phyloP scores from a whole-genome alignment of 2,888 invertebrate species.

The Eilema sororculum region DNA sequence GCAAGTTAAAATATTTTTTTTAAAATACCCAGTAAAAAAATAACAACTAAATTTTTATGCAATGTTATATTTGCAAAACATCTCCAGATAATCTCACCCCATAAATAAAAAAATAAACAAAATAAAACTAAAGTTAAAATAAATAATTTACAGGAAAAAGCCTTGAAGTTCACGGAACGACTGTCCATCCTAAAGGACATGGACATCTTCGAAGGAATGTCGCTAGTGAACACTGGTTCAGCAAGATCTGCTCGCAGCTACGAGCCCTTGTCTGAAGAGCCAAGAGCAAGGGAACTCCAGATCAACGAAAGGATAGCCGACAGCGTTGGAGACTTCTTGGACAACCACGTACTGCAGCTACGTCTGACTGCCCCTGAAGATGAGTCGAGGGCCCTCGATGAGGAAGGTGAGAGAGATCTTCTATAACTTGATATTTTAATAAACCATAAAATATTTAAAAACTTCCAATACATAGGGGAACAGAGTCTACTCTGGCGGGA shows the following conservation, averaged over 20 bases:
- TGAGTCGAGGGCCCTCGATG: conserved; percentile 77
- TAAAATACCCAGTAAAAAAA: background rate
- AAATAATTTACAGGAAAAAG: conserved; percentile 84
- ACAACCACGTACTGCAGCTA: conserved; percentile 81
- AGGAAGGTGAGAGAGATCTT: conserved; percentile 71
- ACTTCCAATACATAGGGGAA: no score
- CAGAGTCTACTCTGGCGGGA: no score
- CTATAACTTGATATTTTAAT: background rate
- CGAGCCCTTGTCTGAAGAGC: conserved; percentile 78
- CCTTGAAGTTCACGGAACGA: conserved; percentile 87
- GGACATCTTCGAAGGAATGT: conserved; percentile 84
- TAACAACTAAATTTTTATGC: background rate
- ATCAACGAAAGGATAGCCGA: conserved; percentile 79
- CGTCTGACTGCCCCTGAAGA: conserved; percentile 72
- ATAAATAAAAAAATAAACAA: background rate
- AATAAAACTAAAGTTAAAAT: background rate
- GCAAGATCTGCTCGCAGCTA: conserved; percentile 81
- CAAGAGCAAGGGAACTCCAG: conserved; percentile 77
- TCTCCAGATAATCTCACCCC: background rate
- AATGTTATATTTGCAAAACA: no score
- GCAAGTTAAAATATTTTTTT: background rate
- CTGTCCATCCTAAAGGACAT: conserved; percentile 86
- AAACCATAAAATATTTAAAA: no score
- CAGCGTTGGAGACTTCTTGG: conserved; percentile 80
- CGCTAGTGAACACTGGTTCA: conserved; percentile 82